These are phyloP conservation scores for Malurus cyaneus DNA, from an alignment of 2,113 vertebrate species.

Conservation along the genomic window DNA sequence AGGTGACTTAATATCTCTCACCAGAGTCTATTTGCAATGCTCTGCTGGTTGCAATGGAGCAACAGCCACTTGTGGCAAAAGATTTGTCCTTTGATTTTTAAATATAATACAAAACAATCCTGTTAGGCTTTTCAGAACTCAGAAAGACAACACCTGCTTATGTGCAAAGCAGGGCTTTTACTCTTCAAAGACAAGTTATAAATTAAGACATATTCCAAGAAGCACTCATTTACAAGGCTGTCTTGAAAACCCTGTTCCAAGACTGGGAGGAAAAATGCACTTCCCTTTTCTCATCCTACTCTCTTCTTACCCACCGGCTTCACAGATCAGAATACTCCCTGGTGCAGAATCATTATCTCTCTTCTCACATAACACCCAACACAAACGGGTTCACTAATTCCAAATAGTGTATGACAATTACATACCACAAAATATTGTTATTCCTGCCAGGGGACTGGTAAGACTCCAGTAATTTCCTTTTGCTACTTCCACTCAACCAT, in stretches of 20 bases:
- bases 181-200: neutral
- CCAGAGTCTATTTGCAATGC: neutral
- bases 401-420: neutral
- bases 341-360: neutral
- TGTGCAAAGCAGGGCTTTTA: neutral
- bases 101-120: rapidly evolving
- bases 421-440: neutral
- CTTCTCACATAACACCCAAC: neutral
- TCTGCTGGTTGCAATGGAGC: neutral
- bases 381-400: neutral
- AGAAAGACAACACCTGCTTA: neutral
- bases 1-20: neutral
- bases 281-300: neutral
- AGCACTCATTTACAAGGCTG: neutral
- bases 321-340: neutral
- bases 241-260: neutral
- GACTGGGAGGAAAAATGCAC: neutral
- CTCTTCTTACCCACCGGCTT: neutral
- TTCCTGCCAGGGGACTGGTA: neutral
- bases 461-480: neutral
- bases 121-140: neutral
- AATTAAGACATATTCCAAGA: neutral
- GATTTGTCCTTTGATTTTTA: neutral
- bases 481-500: neutral
- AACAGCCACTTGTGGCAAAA: neutral